Conservation (phyloP, 2,797 vertebrate genomes). For the Neoniphon sammara region DNA sequence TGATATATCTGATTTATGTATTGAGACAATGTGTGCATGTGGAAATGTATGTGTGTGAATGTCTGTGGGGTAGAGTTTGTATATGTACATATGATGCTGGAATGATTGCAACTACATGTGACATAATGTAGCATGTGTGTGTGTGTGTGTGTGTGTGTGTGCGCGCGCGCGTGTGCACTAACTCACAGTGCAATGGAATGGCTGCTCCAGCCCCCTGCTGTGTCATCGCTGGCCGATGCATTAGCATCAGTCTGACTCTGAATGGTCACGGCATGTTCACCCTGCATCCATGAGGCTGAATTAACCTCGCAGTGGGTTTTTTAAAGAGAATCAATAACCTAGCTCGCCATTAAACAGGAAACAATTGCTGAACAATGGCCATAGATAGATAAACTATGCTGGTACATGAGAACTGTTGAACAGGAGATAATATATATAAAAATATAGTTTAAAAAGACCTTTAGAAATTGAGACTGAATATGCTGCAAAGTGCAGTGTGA, state of each 20-base stretch:
- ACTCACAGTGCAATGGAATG: constrained; percentile 29
- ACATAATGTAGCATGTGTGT: constrained; percentile 9
- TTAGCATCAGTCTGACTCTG: constrained; percentile 65
- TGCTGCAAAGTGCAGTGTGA: no score
- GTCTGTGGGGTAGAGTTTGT: background rate
- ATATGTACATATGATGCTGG: background rate
- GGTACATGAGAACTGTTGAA: background rate
- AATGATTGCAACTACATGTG: constrained; percentile 8
- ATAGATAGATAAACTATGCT: constrained; percentile 18
- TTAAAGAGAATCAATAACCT: constrained; percentile 59
- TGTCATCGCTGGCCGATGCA: constrained; percentile 50
- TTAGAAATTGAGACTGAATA: no score
- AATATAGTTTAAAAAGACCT: no score
- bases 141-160: constrained; percentile 6
- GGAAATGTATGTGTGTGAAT: background rate
- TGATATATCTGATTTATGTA: no score
- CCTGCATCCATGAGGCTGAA: constrained; percentile 35
- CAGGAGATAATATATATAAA: no score
- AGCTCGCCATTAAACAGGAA: constrained; percentile 26
- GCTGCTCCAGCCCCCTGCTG: constrained; percentile 44
- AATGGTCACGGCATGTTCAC: constrained; percentile 63
- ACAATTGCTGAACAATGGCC: constrained; percentile 34
- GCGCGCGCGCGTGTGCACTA: constrained; percentile 19
- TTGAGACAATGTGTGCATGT: background rate
- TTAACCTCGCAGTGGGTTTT: constrained; percentile 52